Base-by-base conservation (phyloP, 2,888 invertebrate genomes). In the Apotomis turbidana region DNA sequence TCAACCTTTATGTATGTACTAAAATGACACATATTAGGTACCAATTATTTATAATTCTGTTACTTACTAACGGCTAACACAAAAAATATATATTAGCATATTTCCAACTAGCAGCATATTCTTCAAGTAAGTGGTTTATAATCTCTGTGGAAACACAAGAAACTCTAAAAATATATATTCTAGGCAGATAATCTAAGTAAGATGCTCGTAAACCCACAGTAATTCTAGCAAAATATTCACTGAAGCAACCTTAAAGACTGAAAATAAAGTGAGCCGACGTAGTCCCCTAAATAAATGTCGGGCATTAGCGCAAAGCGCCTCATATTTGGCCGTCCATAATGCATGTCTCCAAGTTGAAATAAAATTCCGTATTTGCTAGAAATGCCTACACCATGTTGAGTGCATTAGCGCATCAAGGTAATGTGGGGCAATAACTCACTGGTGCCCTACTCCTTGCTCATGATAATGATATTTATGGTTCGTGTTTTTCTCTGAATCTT, bases 381-480 rank as follows among this genome's bases (percentile, higher is more conserved):
- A 82, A 82, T 83, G 81, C 78, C 76, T 72, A 76, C 78, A 75
- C 76, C 75, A 74, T 75, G 80, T 78, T 83, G 82, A 85, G 86
- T 86, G 85, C 85, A 84, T 81, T 83, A 81, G 78, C 70, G 78
- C 81, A 82, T 85, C 81, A 84, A 74, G 80, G 81, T 82, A 80
- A 85, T 84, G 83, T 77, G 55, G 41, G 78, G 78, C 73, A 73
- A 83, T 83, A 81, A 82, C 78, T 84, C 80, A 77, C 71, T n/a
- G 51, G 57, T 49, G 52, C 67, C 41, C 60, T 41, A 6, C 41
- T 64, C 59, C 38, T 58, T 64, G 49, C 70, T 64, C 63, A 59
- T 68, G 71, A 71, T 71, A 71, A 71, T 71, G 68, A 62, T 71
- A 72, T 72, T 68, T 68, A 68, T 68, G 58, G 44, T 52, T 44